Conservation (phyloP, 2,797 vertebrate species). For the Acrossocheilus wenchowensis region DNA sequence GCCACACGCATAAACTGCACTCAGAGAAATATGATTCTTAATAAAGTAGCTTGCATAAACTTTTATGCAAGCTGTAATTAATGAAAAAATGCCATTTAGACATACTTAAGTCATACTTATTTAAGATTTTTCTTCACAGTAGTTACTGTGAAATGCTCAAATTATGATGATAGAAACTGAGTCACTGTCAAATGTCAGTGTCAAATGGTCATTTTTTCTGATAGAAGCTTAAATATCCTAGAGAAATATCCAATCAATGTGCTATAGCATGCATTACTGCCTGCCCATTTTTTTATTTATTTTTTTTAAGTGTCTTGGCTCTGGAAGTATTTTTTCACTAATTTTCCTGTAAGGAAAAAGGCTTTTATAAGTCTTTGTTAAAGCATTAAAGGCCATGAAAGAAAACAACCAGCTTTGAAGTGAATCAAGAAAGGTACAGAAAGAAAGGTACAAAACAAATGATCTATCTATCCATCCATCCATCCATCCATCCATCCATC, state of each 20-base stretch:
- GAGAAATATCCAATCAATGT: background rate
- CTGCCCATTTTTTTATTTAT: no score
- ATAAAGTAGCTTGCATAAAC: background rate
- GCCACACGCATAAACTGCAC: background rate
- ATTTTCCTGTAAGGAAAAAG: no score
- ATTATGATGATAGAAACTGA: background rate
- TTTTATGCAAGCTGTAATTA: background rate
- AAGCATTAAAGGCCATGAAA: background rate
- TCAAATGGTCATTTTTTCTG: background rate
- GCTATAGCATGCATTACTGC: background rate
- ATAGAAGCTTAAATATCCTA: background rate
- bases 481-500: no score
- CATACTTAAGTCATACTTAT: background rate
- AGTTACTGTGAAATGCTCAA: background rate
- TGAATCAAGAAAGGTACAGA: no score
- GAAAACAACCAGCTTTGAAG: background rate
- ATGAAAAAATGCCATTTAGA: background rate
- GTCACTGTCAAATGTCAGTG: background rate
- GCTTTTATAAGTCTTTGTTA: no score
- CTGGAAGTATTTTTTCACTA: no score
- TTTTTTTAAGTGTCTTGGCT: background rate
- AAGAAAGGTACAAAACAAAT: no score
- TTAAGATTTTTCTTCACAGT: background rate
- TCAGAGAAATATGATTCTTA: conserved; percentile 20
- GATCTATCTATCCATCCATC: no score